Evolutionary conservation across 1,140 invertebrate genomes (phyloP).

Genomic region (Latrodectus geometricus): DNA sequence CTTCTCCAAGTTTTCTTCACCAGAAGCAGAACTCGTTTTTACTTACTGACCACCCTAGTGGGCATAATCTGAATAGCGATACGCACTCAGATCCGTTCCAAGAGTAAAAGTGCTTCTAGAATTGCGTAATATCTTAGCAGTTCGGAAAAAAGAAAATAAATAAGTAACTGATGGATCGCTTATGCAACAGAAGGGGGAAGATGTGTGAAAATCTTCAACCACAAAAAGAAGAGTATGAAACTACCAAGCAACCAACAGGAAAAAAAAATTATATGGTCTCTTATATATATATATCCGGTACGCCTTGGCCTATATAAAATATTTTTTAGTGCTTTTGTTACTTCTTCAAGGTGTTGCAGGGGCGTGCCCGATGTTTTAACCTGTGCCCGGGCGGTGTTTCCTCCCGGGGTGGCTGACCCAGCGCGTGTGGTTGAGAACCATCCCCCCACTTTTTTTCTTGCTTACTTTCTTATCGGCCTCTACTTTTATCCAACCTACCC

Average conservation of each 20-base stretch:
- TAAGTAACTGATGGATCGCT: constrained; percentile 31
- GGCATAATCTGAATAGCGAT: too few species aligned
- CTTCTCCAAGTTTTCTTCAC: too few species aligned
- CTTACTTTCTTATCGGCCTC: not conserved
- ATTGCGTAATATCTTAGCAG: too few species aligned
- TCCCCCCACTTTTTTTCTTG: not conserved
- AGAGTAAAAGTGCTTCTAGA: too few species aligned
- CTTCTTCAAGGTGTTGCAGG: constrained; percentile 36
- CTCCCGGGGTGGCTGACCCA: constrained; percentile 30
- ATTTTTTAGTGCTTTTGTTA: constrained; percentile 8
- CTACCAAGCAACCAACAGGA: not conserved
- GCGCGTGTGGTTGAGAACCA: constrained; percentile 30
- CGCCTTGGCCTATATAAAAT: constrained; percentile 47
- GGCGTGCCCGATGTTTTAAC: constrained; percentile 55
- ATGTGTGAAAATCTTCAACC: constrained; percentile 51
- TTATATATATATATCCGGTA: constrained; percentile 20
- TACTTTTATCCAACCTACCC: not conserved
- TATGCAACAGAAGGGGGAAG: constrained; percentile 8
- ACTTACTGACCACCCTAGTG: too few species aligned
- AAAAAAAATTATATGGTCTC: not conserved
- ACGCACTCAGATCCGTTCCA: too few species aligned
- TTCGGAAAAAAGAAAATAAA: too few species aligned
- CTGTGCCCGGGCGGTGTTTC: constrained; percentile 42
- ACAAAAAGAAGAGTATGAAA: constrained; percentile 12
- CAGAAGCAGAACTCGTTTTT: too few species aligned